Conservation (phyloP, 1,140 invertebrate species). For the Leucophenga varia region DNA sequence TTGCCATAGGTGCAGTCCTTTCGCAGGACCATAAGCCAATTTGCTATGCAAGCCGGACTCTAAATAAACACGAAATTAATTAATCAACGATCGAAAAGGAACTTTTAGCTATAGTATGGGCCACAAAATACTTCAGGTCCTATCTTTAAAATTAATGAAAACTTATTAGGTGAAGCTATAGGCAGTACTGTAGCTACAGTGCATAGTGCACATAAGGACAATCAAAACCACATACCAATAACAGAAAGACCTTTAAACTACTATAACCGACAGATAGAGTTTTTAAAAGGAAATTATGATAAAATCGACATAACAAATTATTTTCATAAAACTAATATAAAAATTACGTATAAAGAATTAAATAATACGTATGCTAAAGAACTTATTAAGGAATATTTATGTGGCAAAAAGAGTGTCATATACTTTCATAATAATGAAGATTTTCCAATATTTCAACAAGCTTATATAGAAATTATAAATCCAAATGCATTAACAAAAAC, state of each 20-base stretch:
- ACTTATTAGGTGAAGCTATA: not conserved
- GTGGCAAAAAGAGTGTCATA: not conserved
- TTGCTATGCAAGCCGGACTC: slow-evolving; percentile 15
- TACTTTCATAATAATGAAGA: slow-evolving; percentile 1
- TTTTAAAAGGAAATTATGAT: not conserved
- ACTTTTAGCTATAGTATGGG: slow-evolving; percentile 46
- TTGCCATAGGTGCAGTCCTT: slow-evolving; percentile 23
- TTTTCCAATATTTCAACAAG: not conserved
- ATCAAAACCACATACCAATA: slow-evolving; percentile 4
- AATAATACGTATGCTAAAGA: not conserved
- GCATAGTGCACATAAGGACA: slow-evolving; percentile 3
- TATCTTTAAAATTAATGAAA: slow-evolving; percentile 12
- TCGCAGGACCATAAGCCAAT: slow-evolving; percentile 16
- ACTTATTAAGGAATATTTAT: not conserved
- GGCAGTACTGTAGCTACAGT: slow-evolving; percentile 1
- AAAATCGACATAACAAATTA: not conserved
- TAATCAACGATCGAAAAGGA: slow-evolving; percentile 27
- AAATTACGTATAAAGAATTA: not conserved
- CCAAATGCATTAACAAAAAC: too few relatives aligned
- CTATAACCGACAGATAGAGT: not conserved
- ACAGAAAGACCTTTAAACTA: slow-evolving; percentile 2
- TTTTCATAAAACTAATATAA: slow-evolving; percentile 1
- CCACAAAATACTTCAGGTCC: slow-evolving; percentile 55
- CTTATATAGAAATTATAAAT: not conserved
- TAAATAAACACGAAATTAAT: slow-evolving; percentile 24